Conservation (phyloP, 2,113 vertebrate species). For the Pollachius pollachius region DNA sequence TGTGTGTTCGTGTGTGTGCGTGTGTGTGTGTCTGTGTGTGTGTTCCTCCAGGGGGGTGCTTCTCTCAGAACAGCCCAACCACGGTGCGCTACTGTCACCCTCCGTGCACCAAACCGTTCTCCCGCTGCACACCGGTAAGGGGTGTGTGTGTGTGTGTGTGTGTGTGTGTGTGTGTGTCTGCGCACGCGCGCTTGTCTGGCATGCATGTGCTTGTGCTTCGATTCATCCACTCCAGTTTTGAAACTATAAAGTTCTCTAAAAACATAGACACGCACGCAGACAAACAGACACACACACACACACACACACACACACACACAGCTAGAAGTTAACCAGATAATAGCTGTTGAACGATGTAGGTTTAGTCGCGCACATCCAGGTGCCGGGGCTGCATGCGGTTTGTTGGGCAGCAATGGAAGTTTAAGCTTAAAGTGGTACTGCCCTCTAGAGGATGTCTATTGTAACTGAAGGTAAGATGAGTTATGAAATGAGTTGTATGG, state of each 20-base stretch:
- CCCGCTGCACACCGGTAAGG: constrained; percentile 94
- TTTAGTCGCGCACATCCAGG: no score
- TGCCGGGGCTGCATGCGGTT: no score
- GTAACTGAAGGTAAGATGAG: constrained; percentile 42
- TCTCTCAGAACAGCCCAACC: constrained; percentile 78
- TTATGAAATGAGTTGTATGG: no score
- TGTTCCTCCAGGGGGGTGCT: constrained; percentile 86
- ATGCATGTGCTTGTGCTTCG: no score
- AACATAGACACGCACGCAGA: no score
- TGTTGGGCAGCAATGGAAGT: neutral
- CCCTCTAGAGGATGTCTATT: constrained; percentile 47
- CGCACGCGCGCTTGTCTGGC: neutral
- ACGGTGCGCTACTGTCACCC: constrained; percentile 85
- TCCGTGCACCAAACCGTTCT: constrained; percentile 91
- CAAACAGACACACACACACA: no score
- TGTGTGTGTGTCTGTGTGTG: constrained; percentile 20
- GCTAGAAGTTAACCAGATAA: no score
- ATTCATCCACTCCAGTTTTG: no score
- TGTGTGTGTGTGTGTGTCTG: neutral
- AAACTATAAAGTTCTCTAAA: no score
- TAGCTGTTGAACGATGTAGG: no score
- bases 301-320: no score
- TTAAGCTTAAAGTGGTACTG: constrained; percentile 52
- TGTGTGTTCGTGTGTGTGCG: neutral
- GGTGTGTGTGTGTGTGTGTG: neutral